These are phyloP conservation scores for Coracopsis vasa DNA, from an alignment of 2,113 vertebrate species.

Conservation along the genomic window DNA sequence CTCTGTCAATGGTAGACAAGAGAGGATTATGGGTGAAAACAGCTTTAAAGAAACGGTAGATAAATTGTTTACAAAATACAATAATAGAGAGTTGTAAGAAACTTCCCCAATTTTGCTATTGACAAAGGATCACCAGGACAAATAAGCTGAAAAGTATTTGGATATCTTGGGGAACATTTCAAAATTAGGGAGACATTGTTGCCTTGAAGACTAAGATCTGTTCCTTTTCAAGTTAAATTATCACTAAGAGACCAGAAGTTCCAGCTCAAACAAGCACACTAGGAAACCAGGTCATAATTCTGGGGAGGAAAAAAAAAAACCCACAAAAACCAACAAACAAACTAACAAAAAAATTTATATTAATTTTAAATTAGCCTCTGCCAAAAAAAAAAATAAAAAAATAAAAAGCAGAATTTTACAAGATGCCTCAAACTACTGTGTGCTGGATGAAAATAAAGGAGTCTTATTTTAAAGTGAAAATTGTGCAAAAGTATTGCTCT, in stretches of 20 bases:
- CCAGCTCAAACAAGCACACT: neutral
- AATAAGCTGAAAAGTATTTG: neutral
- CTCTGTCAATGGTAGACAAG: constrained; percentile 82
- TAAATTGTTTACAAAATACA: constrained; percentile 56
- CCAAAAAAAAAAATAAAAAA: neutral
- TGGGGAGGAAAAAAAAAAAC: neutral
- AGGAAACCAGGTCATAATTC: neutral
- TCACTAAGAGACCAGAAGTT: neutral
- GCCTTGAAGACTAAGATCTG: neutral
- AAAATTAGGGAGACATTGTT: neutral
- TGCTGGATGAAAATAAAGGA: neutral
- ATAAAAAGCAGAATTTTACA: neutral
- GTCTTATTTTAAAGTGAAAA: neutral
- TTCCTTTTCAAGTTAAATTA: neutral
- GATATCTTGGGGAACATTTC: neutral
- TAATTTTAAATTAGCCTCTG: neutral
- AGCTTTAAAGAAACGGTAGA: constrained; percentile 32
- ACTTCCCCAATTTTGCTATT: neutral
- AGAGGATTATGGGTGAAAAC: constrained; percentile 75
- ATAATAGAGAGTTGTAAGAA: neutral
- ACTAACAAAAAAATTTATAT: neutral
- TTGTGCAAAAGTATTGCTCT: neutral
- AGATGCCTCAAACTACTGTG: neutral
- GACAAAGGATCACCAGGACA: neutral
- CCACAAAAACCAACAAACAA: too few species aligned